Conservation (phyloP, 2,113 vertebrate species). For the Leuciscus idus region DNA sequence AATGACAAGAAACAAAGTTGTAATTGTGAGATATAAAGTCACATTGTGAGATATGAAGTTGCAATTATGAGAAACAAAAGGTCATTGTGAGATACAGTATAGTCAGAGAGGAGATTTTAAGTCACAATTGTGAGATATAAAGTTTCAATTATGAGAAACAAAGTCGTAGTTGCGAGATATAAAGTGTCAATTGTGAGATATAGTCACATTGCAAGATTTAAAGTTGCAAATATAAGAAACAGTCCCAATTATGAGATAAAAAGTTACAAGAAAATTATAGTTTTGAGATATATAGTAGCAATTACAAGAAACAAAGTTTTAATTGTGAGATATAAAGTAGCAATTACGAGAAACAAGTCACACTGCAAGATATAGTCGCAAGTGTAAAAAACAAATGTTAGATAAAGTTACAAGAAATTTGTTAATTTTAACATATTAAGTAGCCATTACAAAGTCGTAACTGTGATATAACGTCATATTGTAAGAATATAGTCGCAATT, state of each 20-base stretch:
- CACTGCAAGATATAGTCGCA: no score
- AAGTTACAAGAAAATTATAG: not conserved
- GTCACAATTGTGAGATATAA: not conserved
- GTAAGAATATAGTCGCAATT: not conserved
- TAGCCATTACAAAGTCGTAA: no score
- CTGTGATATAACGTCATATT: not conserved
- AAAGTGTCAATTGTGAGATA: not conserved
- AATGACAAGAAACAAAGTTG: not conserved
- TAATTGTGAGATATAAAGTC: not conserved
- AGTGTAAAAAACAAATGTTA: no score
- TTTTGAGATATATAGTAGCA: not conserved
- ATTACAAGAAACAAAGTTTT: not conserved
- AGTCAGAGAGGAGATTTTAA: not conserved
- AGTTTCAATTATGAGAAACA: no score
- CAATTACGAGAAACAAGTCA: not conserved
- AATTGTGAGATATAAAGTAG: not conserved
- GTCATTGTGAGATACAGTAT: not conserved
- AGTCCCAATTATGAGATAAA: not conserved
- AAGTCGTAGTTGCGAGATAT: not conserved
- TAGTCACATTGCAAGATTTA: not conserved
- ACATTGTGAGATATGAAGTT: no score
- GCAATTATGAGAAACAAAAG: no score
- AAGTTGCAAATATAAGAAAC: not conserved
- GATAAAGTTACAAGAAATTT: no score
- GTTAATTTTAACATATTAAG: no score